phyloP scores from a whole-genome alignment of 2,888 invertebrate species.

The Ferrisia virgata region DNA sequence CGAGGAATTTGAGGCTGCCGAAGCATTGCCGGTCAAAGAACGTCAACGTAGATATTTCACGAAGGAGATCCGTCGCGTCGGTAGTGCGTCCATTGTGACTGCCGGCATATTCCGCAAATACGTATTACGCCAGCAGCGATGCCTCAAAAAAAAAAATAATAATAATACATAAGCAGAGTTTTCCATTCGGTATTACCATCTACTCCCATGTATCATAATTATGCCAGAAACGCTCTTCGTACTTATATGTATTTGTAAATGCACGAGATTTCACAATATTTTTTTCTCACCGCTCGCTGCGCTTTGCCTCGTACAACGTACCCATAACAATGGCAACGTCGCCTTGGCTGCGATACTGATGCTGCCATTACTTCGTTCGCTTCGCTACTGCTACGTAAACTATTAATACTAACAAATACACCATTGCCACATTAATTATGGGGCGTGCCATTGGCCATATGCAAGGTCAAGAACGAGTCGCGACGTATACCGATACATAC shows the following conservation, averaged over 20 bases:
- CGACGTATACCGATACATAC: neutral
- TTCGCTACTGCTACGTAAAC: neutral
- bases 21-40: too few species aligned
- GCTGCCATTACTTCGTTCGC: neutral
- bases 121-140: too few species aligned
- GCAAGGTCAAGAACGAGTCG: conserved; percentile 32
- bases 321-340: neutral
- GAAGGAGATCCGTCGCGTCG: too few species aligned
- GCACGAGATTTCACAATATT: neutral
- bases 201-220: too few species aligned
- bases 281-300: neutral
- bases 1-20: too few species aligned
- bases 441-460: conserved; percentile 34
- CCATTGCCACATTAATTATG: conserved; percentile 36
- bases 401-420: conserved; percentile 17
- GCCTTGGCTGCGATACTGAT: neutral
- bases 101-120: too few species aligned
- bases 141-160: too few species aligned
- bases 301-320: neutral
- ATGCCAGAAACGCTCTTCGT: too few species aligned
- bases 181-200: too few species aligned
- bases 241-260: neutral
- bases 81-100: neutral
- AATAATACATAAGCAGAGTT: too few species aligned
- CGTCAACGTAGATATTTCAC: neutral